These are phyloP conservation scores for Bhutanitis thaidina DNA, from an alignment of 2,888 invertebrate genomes.

Conservation along the genomic window DNA sequence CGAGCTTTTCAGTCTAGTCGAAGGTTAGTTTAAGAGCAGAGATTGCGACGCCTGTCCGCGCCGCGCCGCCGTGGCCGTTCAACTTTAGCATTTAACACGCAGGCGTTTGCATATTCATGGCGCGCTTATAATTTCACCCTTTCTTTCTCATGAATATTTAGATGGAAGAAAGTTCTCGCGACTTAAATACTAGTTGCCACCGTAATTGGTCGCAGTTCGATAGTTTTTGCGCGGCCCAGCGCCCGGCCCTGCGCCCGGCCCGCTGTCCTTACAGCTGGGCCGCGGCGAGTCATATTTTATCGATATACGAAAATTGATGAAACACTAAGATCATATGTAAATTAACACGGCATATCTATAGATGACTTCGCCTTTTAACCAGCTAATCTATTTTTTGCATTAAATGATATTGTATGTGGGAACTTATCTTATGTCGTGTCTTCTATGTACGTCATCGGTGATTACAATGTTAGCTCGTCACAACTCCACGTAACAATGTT, in stretches of 20 bases:
- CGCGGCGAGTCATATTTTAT: not conserved
- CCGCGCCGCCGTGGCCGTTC: slow-evolving; percentile 40
- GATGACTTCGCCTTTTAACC: too few relatives aligned
- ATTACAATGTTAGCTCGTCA: too few relatives aligned
- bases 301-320: too few relatives aligned
- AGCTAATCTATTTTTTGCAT: too few relatives aligned
- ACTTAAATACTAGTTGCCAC: slow-evolving; percentile 64
- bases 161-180: slow-evolving; percentile 76
- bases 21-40: too few relatives aligned
- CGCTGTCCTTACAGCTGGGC: not conserved
- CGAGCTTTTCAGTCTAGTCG: too few relatives aligned
- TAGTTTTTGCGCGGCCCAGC: slow-evolving; percentile 43
- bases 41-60: slow-evolving; percentile 20
- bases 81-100: slow-evolving; percentile 72
- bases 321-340: too few relatives aligned
- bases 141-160: slow-evolving; percentile 74
- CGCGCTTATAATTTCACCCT: slow-evolving; percentile 70
- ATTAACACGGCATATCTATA: too few relatives aligned
- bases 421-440: too few relatives aligned
- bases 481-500: too few relatives aligned
- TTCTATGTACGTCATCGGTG: too few relatives aligned
- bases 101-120: slow-evolving; percentile 67
- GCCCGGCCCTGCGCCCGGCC: not conserved
- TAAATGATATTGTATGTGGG: too few relatives aligned
- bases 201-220: slow-evolving; percentile 59